These are phyloP conservation scores for Taenaris catops DNA, from an alignment of 2,888 invertebrate species.

Conservation along the genomic window DNA sequence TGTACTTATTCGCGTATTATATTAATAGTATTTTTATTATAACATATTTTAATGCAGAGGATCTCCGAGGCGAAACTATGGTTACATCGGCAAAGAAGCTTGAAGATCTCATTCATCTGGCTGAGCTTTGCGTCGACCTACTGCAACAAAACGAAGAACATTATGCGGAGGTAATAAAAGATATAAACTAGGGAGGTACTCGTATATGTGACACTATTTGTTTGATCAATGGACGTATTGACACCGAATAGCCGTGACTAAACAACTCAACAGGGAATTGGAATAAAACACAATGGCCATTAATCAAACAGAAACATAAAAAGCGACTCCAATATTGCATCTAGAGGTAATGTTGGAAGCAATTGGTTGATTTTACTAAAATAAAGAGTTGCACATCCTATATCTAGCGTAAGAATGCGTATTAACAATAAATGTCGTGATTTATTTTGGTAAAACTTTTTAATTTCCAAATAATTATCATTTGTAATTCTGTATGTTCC, in stretches of 20 bases:
- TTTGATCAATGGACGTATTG: too few species aligned
- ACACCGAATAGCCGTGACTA: too few species aligned
- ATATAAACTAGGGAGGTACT: too few species aligned
- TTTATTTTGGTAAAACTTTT: slow-evolving; percentile 48
- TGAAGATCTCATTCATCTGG: slow-evolving; percentile 97
- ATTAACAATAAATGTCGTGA: slow-evolving; percentile 49
- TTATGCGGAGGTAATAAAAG: slow-evolving; percentile 94
- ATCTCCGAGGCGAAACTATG: slow-evolving; percentile 89
- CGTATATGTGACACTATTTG: too few species aligned
- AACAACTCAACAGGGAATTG: too few species aligned
- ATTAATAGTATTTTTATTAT: too few species aligned
- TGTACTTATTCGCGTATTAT: too few species aligned
- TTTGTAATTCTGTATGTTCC: too few species aligned
- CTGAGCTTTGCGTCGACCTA: slow-evolving; percentile 98
- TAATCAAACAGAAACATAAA: not conserved
- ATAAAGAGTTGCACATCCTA: slow-evolving; percentile 7
- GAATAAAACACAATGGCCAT: too few species aligned
- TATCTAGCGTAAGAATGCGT: slow-evolving; percentile 19
- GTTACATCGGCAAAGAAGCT: slow-evolving; percentile 93
- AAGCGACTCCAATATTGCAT: slow-evolving; percentile 5
- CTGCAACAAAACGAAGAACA: slow-evolving; percentile 99
- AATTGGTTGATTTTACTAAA: too few species aligned
- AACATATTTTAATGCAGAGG: slow-evolving; percentile 80
- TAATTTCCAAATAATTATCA: too few species aligned
- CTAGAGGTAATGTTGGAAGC: too few species aligned